Percentiles rank a stretch among this genome's conserved stretches.
Conservation (phyloP, 2,888 invertebrate genomes). For the Tenthredo mesomela region DNA sequence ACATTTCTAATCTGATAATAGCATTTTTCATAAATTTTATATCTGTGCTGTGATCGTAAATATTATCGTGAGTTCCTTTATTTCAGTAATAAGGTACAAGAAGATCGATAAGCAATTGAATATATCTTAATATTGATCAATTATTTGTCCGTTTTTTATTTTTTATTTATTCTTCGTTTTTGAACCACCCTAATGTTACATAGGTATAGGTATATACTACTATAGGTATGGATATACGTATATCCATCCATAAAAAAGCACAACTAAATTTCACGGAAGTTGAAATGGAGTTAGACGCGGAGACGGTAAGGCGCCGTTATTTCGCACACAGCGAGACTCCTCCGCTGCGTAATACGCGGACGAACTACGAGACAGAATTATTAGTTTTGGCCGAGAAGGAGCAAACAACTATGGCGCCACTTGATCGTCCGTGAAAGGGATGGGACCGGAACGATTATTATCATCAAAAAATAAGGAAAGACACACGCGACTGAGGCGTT, state of each 20-base stretch:
- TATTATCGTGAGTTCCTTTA: neutral
- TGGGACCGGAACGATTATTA: constrained; percentile 14
- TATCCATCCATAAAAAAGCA: constrained; percentile 5
- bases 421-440: neutral
- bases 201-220: neutral
- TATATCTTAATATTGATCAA: neutral
- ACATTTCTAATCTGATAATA: neutral
- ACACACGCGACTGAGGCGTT: neutral
- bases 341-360: neutral
- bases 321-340: neutral
- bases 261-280: constrained; percentile 8
- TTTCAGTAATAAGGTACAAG: neutral
- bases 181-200: neutral
- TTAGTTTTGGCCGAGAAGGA: constrained; percentile 27
- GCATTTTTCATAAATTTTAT: neutral
- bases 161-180: neutral
- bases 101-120: neutral
- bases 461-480: neutral
- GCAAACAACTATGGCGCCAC: constrained; percentile 32
- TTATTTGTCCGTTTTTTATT: neutral
- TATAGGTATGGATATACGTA: neutral
- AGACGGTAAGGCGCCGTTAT: neutral
- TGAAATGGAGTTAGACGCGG: constrained; percentile 12
- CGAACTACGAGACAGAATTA: constrained; percentile 21
- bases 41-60: neutral